phyloP scores from a whole-genome alignment of 2,113 vertebrate genomes.

The Uropsilus gracilis region DNA sequence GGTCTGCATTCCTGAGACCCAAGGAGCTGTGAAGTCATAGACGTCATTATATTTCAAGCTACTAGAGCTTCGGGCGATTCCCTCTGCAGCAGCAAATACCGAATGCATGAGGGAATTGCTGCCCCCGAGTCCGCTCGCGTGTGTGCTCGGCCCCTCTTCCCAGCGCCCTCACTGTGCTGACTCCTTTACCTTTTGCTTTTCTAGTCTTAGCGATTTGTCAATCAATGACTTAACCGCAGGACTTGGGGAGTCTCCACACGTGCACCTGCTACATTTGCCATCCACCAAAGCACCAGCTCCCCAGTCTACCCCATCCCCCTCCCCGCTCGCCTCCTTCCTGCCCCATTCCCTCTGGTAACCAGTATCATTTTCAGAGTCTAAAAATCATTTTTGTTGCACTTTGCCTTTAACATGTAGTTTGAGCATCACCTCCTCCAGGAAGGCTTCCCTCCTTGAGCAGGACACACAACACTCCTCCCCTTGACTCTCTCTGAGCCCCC shows the following conservation, averaged over 20 bases:
- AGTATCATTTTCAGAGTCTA: no score
- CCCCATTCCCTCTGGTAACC: neutral
- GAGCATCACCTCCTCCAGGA: slow-evolving; percentile 25
- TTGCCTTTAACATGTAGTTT: neutral
- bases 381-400: neutral
- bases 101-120: neutral
- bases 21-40: neutral
- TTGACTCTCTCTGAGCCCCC: neutral
- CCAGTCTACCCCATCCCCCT: no score
- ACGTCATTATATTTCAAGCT: neutral
- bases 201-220: no score
- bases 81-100: neutral
- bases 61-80: neutral
- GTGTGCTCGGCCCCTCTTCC: neutral
- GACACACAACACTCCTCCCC: neutral
- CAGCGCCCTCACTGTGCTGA: neutral
- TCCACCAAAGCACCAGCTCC: neutral
- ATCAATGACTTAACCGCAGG: no score
- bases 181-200: no score
- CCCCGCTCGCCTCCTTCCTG: neutral
- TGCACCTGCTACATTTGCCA: no score
- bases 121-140: neutral
- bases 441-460: neutral
- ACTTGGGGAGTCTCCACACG: no score
- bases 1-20: slow-evolving; percentile 18